phyloP scores from a whole-genome alignment of 2,888 invertebrate genomes.

The Serrognathus titanus region DNA sequence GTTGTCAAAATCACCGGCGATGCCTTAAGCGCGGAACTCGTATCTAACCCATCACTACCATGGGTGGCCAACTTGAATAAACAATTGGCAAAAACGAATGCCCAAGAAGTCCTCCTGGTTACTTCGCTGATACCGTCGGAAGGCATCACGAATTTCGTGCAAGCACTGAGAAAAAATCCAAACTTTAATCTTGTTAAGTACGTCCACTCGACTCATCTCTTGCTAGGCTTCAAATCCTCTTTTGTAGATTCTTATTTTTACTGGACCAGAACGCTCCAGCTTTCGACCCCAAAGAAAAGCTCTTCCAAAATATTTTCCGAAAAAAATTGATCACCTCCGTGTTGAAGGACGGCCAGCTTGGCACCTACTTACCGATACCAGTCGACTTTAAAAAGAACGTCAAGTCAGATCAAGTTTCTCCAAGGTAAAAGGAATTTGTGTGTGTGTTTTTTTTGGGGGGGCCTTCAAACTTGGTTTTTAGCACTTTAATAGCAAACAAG shows the following conservation, averaged over 20 bases:
- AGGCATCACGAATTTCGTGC: conserved; percentile 40
- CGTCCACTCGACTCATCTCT: neutral
- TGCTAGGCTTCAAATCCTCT: neutral
- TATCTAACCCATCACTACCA: conserved; percentile 32
- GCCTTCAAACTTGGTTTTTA: conserved; percentile 1
- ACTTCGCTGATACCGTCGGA: conserved; percentile 39
- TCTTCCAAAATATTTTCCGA: conserved; percentile 63
- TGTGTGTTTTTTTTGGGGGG: neutral
- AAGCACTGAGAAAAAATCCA: conserved; percentile 31
- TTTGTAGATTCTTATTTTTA: conserved; percentile 53
- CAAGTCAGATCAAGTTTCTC: conserved; percentile 19
- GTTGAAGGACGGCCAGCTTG: conserved; percentile 53
- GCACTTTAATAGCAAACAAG: conserved; percentile 25
- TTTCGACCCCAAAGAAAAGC: conserved; percentile 60
- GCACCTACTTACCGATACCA: conserved; percentile 35
- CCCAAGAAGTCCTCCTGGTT: conserved; percentile 32
- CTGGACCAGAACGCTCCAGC: conserved; percentile 59
- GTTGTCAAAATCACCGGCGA: conserved; percentile 37
- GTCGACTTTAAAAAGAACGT: conserved; percentile 36
- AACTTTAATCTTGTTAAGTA: conserved; percentile 32
- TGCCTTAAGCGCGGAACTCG: conserved; percentile 38
- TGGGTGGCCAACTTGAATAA: conserved; percentile 39
- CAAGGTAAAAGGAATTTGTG: conserved; percentile 20
- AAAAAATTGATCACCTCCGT: conserved; percentile 80
- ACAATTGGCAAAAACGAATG: conserved; percentile 7